Evolutionary conservation across 2,888 invertebrate genomes (phyloP).

Genomic region (Abrostola triplasia): DNA sequence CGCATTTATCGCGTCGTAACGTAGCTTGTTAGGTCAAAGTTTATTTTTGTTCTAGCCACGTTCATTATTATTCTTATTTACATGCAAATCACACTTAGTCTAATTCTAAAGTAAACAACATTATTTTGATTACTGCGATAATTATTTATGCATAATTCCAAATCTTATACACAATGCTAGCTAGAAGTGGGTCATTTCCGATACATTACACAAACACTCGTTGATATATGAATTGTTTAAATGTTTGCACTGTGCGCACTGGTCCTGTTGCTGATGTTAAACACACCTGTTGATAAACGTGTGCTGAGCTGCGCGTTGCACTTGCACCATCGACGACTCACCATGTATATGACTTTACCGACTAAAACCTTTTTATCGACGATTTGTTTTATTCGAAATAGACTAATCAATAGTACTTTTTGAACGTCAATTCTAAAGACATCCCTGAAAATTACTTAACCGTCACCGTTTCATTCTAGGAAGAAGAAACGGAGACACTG

Average conservation of each 20-base stretch:
- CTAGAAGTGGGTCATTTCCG: constrained; percentile 1
- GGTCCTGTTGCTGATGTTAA: neutral
- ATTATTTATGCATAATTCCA: neutral
- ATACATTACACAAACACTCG: constrained; percentile 1
- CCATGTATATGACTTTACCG: no score
- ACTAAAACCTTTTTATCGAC: no score
- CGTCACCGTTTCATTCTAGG: no score
- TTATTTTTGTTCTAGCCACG: neutral
- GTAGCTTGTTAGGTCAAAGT: neutral
- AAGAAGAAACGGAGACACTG: no score
- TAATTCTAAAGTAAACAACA: no score
- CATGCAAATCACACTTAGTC: no score
- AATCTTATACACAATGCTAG: neutral
- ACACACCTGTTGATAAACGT: neutral
- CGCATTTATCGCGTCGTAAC: neutral
- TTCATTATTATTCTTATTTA: no score
- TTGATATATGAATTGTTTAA: neutral
- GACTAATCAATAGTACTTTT: no score
- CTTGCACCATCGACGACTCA: neutral
- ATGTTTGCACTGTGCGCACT: neutral
- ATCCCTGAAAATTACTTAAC: no score
- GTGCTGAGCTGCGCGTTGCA: neutral
- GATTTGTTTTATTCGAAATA: no score
- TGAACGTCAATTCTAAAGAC: no score
- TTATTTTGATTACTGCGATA: no score